phyloP scores from a whole-genome alignment of 1,140 invertebrate genomes.

The Musca domestica region DNA sequence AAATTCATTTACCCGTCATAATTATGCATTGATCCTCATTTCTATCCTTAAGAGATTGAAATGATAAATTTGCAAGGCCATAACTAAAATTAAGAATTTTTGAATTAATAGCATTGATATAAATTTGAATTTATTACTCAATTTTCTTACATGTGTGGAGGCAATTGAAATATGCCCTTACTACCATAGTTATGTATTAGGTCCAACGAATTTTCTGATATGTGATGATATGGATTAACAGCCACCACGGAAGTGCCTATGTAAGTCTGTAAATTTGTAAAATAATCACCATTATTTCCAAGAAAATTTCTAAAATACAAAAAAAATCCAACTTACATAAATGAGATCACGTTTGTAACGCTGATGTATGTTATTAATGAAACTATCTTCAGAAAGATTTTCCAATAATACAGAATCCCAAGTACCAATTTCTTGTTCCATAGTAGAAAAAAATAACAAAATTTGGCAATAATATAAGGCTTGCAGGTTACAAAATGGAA shows the following conservation, averaged over 20 bases:
- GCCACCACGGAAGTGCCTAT: conserved; percentile 75
- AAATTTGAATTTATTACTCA: neutral
- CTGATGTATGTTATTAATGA: conserved; percentile 72
- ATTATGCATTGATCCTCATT: conserved; percentile 53
- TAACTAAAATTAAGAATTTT: conserved; percentile 35
- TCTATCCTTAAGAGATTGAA: conserved; percentile 51
- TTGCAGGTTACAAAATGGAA: neutral
- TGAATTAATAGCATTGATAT: neutral
- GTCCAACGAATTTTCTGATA: conserved; percentile 76
- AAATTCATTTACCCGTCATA: conserved; percentile 29
- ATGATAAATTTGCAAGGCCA: conserved; percentile 47
- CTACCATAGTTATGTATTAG: conserved; percentile 74
- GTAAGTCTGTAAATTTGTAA: conserved; percentile 62
- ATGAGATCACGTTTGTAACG: conserved; percentile 77
- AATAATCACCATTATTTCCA: neutral
- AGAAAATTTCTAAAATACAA: neutral
- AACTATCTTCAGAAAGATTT: conserved; percentile 72
- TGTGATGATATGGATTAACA: conserved; percentile 72
- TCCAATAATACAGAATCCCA: conserved; percentile 75
- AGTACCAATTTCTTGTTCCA: conserved; percentile 61
- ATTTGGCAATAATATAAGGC: neutral
- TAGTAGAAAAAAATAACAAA: conserved; percentile 26
- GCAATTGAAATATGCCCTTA: conserved; percentile 77
- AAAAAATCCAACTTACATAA: conserved; percentile 61
- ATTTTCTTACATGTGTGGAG: conserved; percentile 78